These are phyloP conservation scores for Neogale vison DNA, from an alignment of 2,113 vertebrate species.

Conservation along the genomic window DNA sequence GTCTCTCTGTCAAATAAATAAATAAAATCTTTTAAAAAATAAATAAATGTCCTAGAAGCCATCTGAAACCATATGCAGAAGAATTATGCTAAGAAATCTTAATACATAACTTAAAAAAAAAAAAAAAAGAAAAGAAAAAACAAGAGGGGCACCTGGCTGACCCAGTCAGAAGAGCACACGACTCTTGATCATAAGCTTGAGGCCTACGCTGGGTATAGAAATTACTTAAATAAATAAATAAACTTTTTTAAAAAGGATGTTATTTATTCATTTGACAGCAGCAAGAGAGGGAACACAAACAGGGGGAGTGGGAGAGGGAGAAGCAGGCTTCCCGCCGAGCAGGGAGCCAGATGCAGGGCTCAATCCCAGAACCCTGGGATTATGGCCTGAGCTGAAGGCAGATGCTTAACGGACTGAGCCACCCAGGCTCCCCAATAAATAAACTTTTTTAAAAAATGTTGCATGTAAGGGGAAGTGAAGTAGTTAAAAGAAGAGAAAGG, in stretches of 20 bases:
- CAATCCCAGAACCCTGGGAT: no score
- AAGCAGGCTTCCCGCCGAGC: no score
- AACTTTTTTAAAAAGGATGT: no score
- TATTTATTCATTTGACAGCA: no score
- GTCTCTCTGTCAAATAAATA: no score
- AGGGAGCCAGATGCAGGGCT: no score
- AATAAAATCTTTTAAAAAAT: no score
- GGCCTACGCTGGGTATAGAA: background rate
- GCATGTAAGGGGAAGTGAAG: background rate
- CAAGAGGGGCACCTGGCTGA: background rate
- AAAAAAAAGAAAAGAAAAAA: background rate
- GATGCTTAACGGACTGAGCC: no score
- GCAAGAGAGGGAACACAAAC: no score
- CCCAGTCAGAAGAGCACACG: background rate
- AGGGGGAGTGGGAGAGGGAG: no score
- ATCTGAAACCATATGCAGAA: background rate
- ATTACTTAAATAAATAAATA: background rate
- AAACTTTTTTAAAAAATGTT: background rate
- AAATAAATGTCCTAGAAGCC: background rate
- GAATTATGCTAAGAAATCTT: background rate
- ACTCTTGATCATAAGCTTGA: background rate
- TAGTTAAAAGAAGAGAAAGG: background rate
- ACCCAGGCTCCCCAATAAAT: no score
- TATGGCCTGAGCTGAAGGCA: no score
- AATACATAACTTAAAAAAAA: background rate